Evolutionary conservation across 1,140 invertebrate genomes (phyloP), one percentile per base, ranked within the genome.

Genomic region (Panagrolaimus sp.): DNA sequence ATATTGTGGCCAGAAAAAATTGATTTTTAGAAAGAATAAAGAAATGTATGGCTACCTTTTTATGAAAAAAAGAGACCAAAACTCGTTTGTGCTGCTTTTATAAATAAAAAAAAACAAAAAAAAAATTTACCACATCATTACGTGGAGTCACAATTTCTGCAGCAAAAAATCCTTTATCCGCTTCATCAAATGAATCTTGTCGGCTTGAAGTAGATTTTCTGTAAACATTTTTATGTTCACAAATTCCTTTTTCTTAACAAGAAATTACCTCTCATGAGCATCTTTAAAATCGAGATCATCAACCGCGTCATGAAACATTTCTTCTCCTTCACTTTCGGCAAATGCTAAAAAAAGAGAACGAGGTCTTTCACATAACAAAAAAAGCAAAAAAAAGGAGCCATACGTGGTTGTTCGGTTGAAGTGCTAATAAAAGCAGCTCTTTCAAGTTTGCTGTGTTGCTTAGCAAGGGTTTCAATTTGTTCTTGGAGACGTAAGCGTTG

Each of bases 391-490:
- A 48, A 38, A 38, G 7, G 31, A 38, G 31, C 64, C 46, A 31
- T 70, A 70, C 66, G 65, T 53, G 48, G 48, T 63, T 20, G 47
- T 46, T 70, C 51, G 20, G 51, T 57, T 9, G 51, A 57, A 20
- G 51, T 57, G 51, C 51, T 48, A 31, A 25, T 44, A 25, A 66
- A 68, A 7, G 89, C 90, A 14, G 89, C 91, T 84, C 90, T 89
- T 82, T 96, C 93, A 66, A 99, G 86, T 72, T 91, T 89, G 31
- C 92, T 92, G 82, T 98, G 94, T 83, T 99, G 95, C 73, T 92
- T 88, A 1, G 96, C 96, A 57, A 98, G 87, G 77, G 95, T 92
- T 83, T 98, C 95, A 3, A 98, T 91, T 85, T 98, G 92, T 79
- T 96, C 93, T 84, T 98, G 93, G 51, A 98, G 85, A n/a, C 91